Conservation (phyloP, 2,888 invertebrate species). For the Erebia epiphron region DNA sequence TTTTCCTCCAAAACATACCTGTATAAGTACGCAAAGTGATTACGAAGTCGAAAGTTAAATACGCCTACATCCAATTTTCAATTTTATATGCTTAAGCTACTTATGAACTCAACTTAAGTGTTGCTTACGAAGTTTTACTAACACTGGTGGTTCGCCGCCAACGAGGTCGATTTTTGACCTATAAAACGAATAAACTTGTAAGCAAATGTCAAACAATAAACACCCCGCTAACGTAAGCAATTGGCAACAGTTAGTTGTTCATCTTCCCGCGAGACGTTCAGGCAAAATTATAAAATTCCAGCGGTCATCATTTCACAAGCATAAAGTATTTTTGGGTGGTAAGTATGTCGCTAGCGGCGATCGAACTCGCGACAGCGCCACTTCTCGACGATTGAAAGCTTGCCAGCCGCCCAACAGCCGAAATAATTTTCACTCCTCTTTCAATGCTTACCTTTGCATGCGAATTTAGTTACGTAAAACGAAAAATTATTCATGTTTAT, state of each 20-base stretch:
- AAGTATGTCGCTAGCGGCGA: constrained; percentile 59
- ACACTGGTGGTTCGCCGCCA: not conserved
- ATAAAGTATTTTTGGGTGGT: constrained; percentile 56
- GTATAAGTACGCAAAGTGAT: not conserved
- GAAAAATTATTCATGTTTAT: not conserved
- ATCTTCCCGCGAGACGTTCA: constrained; percentile 16
- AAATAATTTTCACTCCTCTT: constrained; percentile 73
- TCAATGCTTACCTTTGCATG: constrained; percentile 46
- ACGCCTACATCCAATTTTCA: not conserved
- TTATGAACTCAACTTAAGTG: not conserved
- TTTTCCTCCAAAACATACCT: too few relatives aligned
- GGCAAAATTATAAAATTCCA: constrained; percentile 33
- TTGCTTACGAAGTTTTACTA: not conserved
- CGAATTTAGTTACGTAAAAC: constrained; percentile 26
- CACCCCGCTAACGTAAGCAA: constrained; percentile 4
- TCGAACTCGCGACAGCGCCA: constrained; percentile 59
- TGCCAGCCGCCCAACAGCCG: constrained; percentile 70
- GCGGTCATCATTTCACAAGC: constrained; percentile 52
- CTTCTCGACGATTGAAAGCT: constrained; percentile 61
- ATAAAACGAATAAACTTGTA: not conserved
- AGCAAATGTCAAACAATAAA: constrained; percentile 4
- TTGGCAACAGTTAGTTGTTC: constrained; percentile 24
- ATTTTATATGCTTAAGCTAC: not conserved
- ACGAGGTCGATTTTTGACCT: constrained; percentile 7
- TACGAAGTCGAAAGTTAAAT: not conserved